A percentile compares a stretch with the other conserved stretches of the same genome.
These are phyloP conservation scores for Chlorops oryzae DNA, from an alignment of 1,140 invertebrate species.

Conservation along the genomic window DNA sequence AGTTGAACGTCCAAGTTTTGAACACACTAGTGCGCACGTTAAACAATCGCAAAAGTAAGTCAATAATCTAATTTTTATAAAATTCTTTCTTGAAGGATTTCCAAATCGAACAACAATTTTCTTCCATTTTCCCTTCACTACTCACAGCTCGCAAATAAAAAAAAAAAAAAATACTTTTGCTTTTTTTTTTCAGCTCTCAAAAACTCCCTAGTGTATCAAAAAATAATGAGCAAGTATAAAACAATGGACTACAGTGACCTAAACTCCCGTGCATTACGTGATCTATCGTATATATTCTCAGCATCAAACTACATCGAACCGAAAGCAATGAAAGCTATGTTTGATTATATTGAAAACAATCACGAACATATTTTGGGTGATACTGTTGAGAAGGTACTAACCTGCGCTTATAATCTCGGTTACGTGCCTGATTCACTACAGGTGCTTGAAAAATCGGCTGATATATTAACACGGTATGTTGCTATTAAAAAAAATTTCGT, in stretches of 20 bases:
- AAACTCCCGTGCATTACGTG: conserved; percentile 46
- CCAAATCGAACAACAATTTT: neutral
- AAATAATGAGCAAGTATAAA: conserved; percentile 29
- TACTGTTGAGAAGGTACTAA: conserved; percentile 50
- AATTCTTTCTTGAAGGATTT: neutral
- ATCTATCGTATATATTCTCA: conserved; percentile 43
- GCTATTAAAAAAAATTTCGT: neutral
- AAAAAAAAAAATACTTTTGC: neutral
- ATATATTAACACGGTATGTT: conserved; percentile 28
- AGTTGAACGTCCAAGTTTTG: conserved; percentile 28
- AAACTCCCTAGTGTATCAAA: conserved; percentile 25
- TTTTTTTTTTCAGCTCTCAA: conserved; percentile 21
- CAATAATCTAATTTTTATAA: neutral
- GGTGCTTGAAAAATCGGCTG: conserved; percentile 33
- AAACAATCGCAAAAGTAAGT: conserved; percentile 35
- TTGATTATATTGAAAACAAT: conserved; percentile 45
- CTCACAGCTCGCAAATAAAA: neutral
- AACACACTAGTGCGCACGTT: conserved; percentile 38
- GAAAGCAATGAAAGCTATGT: conserved; percentile 47
- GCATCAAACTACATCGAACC: conserved; percentile 43
- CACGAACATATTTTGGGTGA: conserved; percentile 46
- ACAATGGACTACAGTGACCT: conserved; percentile 29
- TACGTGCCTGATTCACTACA: conserved; percentile 45
- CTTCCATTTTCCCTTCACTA: neutral
- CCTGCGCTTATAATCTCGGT: conserved; percentile 49